Percentiles rank a stretch among this genome's conserved stretches.
Conservation (phyloP, 2,888 invertebrate species). For the Mesorhabditis belari region DNA sequence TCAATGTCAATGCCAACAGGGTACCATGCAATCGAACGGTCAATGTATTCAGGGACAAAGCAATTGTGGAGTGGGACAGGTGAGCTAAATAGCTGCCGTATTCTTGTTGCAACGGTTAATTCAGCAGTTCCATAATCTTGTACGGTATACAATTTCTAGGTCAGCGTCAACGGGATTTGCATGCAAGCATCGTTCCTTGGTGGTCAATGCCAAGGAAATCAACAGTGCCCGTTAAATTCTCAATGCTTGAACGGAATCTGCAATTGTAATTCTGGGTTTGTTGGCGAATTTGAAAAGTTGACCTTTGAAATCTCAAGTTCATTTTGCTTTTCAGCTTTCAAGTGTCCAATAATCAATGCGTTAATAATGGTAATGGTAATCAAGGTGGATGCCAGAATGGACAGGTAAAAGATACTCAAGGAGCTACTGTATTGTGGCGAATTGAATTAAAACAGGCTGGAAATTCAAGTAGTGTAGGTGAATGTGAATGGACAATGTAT, state of each 20-base stretch:
- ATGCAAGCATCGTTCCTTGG: background rate
- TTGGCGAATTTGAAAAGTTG: background rate
- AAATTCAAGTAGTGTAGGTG: too few species aligned
- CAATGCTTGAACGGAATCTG: conserved; percentile 1
- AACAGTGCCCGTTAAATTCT: background rate
- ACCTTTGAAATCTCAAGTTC: too few species aligned
- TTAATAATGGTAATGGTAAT: background rate
- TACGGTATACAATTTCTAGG: background rate
- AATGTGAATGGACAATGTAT: too few species aligned
- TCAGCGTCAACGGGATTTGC: background rate
- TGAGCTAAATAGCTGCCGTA: background rate
- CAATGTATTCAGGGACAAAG: background rate
- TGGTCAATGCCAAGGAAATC: background rate
- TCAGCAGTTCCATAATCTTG: too few species aligned
- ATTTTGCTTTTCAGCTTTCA: conserved; percentile 3
- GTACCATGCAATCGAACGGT: background rate
- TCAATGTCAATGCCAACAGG: background rate
- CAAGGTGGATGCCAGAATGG: background rate
- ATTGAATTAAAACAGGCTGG: too few species aligned
- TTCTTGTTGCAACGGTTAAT: too few species aligned
- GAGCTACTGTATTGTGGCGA: too few species aligned
- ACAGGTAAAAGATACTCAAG: too few species aligned
- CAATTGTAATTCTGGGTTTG: background rate
- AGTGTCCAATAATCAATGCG: background rate
- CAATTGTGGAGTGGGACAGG: background rate